Percentiles rank a stretch among this genome's conserved stretches.
These are phyloP conservation scores for Drosophila chauvacae DNA, from an alignment of 1,140 invertebrate genomes.

Conservation along the genomic window DNA sequence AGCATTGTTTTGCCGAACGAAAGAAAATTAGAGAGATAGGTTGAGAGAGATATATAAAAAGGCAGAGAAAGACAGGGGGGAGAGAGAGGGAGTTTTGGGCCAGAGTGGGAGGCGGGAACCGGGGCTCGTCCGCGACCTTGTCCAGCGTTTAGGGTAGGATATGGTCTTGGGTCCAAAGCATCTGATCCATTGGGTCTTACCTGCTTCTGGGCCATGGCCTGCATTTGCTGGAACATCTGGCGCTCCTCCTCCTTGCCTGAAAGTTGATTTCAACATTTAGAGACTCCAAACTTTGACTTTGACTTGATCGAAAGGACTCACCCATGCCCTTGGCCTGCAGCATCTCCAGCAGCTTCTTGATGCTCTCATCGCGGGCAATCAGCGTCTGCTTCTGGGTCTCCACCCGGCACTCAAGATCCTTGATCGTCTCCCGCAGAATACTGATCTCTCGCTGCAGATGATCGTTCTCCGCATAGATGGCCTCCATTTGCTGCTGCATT, in stretches of 20 bases:
- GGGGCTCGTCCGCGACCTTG: slow-evolving; percentile 36
- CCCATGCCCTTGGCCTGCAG: slow-evolving; percentile 98
- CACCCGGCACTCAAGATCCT: slow-evolving; percentile 97
- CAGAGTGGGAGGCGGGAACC: slow-evolving; percentile 11
- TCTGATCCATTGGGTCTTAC: slow-evolving; percentile 86
- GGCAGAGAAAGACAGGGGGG: neutral
- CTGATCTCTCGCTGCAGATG: slow-evolving; percentile 97
- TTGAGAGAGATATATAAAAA: slow-evolving; percentile 40
- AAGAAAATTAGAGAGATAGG: slow-evolving; percentile 58
- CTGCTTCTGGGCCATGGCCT: slow-evolving; percentile 97
- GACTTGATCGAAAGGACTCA: slow-evolving; percentile 85
- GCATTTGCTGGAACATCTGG: slow-evolving; percentile 98
- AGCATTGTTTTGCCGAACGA: slow-evolving; percentile 79
- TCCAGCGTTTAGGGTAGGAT: slow-evolving; percentile 15
- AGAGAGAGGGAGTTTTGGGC: slow-evolving; percentile 19
- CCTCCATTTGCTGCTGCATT: slow-evolving; percentile 96
- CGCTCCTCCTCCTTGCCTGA: slow-evolving; percentile 97
- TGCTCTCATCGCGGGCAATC: slow-evolving; percentile 97
- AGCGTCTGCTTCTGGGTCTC: slow-evolving; percentile 99
- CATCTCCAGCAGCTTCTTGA: slow-evolving; percentile 99
- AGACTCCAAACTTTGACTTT: too few species aligned
- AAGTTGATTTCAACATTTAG: neutral
- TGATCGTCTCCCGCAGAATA: slow-evolving; percentile 97
- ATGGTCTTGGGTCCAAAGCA: slow-evolving; percentile 62
- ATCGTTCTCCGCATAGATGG: slow-evolving; percentile 96